These are phyloP conservation scores for Sebastes vulpes DNA, from an alignment of 2,797 vertebrate genomes.

Conservation along the genomic window DNA sequence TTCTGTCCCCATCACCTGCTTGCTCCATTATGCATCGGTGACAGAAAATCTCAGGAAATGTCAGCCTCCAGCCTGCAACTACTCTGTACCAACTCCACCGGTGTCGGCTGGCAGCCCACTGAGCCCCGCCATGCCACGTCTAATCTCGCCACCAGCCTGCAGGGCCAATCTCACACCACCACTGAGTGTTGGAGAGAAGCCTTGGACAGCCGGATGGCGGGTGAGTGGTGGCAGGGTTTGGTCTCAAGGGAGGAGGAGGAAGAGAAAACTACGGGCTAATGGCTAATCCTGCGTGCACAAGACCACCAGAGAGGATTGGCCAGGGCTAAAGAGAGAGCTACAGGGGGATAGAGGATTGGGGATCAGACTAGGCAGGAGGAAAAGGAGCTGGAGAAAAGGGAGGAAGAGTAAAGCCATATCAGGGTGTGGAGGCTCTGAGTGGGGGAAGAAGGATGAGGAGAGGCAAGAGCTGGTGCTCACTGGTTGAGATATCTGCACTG, in stretches of 20 bases:
- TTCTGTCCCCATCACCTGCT: constrained; percentile 68
- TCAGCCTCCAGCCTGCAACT: constrained; percentile 50
- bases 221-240: constrained; percentile 44
- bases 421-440: neutral
- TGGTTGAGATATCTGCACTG: neutral
- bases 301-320: constrained; percentile 62
- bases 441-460: neutral
- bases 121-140: constrained; percentile 51
- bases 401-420: constrained; percentile 10
- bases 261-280: constrained; percentile 52
- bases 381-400: constrained; percentile 1
- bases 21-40: constrained; percentile 41
- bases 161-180: constrained; percentile 56
- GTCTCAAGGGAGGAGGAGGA: constrained; percentile 35
- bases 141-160: constrained; percentile 68
- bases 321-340: constrained; percentile 48
- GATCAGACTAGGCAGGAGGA: constrained; percentile 30
- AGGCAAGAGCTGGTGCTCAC: neutral
- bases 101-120: constrained; percentile 56
- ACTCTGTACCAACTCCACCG: constrained; percentile 20
- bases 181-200: constrained; percentile 59
- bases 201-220: constrained; percentile 45
- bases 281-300: constrained; percentile 70
- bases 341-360: constrained; percentile 37
- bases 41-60: constrained; percentile 62